Conservation (phyloP, 1,140 invertebrate genomes). For the Batillaria attramentaria region DNA sequence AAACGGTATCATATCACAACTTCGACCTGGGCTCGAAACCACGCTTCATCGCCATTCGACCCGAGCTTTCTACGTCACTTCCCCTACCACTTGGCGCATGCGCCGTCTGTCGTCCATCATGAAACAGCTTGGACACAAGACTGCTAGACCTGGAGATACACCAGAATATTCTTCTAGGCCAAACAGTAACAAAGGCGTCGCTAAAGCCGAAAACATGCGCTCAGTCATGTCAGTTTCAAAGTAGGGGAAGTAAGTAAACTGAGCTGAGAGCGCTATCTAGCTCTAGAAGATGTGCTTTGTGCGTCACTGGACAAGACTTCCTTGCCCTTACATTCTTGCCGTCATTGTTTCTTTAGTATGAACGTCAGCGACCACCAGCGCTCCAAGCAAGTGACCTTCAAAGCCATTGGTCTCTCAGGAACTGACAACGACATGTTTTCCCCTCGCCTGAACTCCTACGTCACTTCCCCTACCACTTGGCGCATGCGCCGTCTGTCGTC, state of each 20-base stretch:
- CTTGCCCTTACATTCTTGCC: background rate
- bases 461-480: conserved; percentile 16
- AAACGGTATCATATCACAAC: too few species aligned
- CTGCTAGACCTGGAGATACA: too few species aligned
- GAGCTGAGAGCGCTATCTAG: too few species aligned
- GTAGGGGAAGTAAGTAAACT: too few species aligned
- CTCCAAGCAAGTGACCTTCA: conserved; percentile 30
- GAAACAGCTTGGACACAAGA: conserved; percentile 37
- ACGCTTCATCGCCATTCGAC: too few species aligned
- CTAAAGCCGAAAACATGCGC: too few species aligned
- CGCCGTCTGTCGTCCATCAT: conserved; percentile 32
- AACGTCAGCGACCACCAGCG: conserved; percentile 24
- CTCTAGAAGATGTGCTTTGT: too few species aligned
- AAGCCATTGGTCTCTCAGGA: conserved; percentile 26
- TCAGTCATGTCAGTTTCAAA: too few species aligned
- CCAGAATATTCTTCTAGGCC: too few species aligned
- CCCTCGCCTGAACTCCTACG: conserved; percentile 34
- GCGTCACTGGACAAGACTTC: too few species aligned
- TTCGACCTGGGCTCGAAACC: too few species aligned
- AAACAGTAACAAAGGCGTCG: too few species aligned
- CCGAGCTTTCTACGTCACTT: conserved; percentile 27
- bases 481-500: conserved; percentile 29
- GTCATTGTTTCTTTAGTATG: conserved; percentile 27
- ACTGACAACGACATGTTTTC: conserved; percentile 29
- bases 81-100: conserved; percentile 28